A percentile compares a stretch with the other conserved stretches of the same genome.
phyloP scores from a whole-genome alignment of 2,888 invertebrate genomes.

The Melolontha melolontha region DNA sequence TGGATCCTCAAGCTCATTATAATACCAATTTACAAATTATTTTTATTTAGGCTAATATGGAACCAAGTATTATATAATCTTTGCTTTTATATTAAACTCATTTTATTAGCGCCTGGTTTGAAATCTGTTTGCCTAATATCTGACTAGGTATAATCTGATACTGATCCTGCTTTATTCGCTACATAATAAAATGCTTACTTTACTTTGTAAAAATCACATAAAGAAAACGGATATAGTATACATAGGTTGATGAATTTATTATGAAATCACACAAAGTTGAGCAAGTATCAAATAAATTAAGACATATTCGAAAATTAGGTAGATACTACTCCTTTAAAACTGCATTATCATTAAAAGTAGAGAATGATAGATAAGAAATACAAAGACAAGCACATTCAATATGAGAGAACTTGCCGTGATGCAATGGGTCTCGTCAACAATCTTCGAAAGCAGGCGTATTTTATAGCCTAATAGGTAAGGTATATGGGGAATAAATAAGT shows the following conservation, averaged over 20 bases:
- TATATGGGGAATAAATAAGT: conserved; percentile 24
- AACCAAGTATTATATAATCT: too few species aligned
- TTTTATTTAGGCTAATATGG: too few species aligned
- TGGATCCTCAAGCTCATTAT: too few species aligned
- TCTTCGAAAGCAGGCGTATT: conserved; percentile 29
- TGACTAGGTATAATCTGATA: conserved; percentile 5
- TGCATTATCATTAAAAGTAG: conserved; percentile 11
- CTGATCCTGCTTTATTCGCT: conserved; percentile 11
- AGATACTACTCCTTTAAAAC: conserved; percentile 32
- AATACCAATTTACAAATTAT: too few species aligned
- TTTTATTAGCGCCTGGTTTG: neutral
- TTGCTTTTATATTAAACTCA: too few species aligned
- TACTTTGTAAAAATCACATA: conserved; percentile 12
- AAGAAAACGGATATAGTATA: conserved; percentile 37
- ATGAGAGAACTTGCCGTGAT: conserved; percentile 16
- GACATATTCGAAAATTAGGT: conserved; percentile 40
- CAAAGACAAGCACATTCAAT: conserved; percentile 25
- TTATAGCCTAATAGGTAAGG: conserved; percentile 23
- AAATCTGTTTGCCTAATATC: conserved; percentile 14
- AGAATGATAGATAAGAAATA: conserved; percentile 14
- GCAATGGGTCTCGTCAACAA: conserved; percentile 25
- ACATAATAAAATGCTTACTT: neutral
- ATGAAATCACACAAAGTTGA: conserved; percentile 38
- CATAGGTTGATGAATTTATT: conserved; percentile 49
- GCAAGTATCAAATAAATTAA: conserved; percentile 35